Evolutionary conservation across 37 sponge, comb jelly and placozoan genomes (phyloP), one percentile per base, ranked within the genome.

Genomic region (Beroe forskalii): DNA sequence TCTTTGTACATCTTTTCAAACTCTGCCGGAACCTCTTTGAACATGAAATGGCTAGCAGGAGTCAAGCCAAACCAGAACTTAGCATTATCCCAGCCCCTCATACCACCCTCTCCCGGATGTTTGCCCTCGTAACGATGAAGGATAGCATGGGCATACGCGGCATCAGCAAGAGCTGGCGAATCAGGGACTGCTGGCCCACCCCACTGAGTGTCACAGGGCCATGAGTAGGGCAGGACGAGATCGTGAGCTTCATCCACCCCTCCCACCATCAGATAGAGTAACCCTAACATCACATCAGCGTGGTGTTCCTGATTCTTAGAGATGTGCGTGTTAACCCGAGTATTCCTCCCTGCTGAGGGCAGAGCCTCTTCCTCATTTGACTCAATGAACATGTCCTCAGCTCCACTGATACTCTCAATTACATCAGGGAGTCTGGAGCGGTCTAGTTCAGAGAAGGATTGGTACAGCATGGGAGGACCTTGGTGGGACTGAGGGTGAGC

Each of bases 241-340:
- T 80, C 86, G 27, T 80, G 86, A n/a, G 86, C 86, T 27, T 80
- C 86, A 44, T 80, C 86, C 40, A 43, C 86, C 1, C 86, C 86
- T 6, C 86, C 86, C 3, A 80, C 86, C 44, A 80, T 41, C 86
- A 80, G 28, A 25, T 80, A 44, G 9, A 80, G 28, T 3, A 80
- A 38, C 42, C 86, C 86, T 43, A 80, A 44, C 86, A 80, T 80
- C 8, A 80, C 86, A 80, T 80, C 86, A 24, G 86, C 86, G 42
- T 41, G 28, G 20, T 80, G 86, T 44, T 80, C 86, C 86, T 80
- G 86, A 22, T 80, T 37, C 86, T 80, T 80, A 1, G 86, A 28
- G n/a, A 41, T 44, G 30, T 44, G 55, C 14, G 86, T 80, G 86
- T 80, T 80, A 4, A 80, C 55, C 2, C 86, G 24, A 1, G 24